Percentiles rank a stretch among this genome's conserved stretches.
These are phyloP conservation scores for Psilanteris sp. DNA, from an alignment of 1,140 invertebrate genomes.

Conservation along the genomic window DNA sequence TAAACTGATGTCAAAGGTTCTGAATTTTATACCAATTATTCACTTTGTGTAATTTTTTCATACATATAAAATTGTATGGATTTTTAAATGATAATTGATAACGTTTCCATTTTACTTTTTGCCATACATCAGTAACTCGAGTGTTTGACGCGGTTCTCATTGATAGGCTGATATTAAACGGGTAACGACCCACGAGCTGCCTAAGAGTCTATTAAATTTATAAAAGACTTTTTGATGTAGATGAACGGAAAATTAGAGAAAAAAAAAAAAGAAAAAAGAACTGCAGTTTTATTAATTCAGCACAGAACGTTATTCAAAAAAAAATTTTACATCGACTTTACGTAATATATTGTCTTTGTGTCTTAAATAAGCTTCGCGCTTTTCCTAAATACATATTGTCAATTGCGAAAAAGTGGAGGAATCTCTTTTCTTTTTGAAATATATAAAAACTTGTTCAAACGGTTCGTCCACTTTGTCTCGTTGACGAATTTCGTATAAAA, in stretches of 20 bases:
- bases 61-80: too few species aligned
- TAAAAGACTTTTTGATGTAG: not conserved
- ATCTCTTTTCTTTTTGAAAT: not conserved
- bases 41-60: too few species aligned
- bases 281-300: constrained; percentile 23
- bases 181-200: constrained; percentile 21
- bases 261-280: not conserved
- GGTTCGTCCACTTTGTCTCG: constrained; percentile 6
- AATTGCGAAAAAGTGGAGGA: constrained; percentile 33
- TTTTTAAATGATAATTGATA: not conserved
- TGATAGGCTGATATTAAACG: constrained; percentile 17
- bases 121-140: constrained; percentile 3
- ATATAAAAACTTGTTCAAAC: constrained; percentile 3
- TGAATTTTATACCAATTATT: too few species aligned
- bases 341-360: constrained; percentile 40
- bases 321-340: not conserved
- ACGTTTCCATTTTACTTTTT: constrained; percentile 1
- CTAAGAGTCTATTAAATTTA: constrained; percentile 32
- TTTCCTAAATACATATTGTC: constrained; percentile 10
- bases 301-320: not conserved
- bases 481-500: constrained; percentile 30
- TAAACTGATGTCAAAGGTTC: too few species aligned
- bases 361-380: constrained; percentile 14
- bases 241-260: constrained; percentile 3
- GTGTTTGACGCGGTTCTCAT: constrained; percentile 12